Evolutionary conservation across 2,888 invertebrate species (phyloP).

Genomic region (Sthenelais limicola): DNA sequence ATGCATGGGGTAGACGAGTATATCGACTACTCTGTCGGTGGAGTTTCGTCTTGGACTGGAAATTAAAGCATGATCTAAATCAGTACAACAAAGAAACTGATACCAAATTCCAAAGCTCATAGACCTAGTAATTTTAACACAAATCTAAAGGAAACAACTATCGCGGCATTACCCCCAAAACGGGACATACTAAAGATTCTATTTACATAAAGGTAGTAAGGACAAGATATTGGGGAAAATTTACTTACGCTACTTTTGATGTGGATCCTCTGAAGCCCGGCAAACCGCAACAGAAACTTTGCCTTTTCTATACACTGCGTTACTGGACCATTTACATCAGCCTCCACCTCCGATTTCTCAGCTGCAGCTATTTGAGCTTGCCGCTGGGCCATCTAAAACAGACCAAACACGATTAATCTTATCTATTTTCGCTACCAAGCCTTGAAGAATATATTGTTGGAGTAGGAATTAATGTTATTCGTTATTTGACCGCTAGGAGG

Average conservation of each 20-base stretch:
- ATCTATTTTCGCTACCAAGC: too few relatives aligned
- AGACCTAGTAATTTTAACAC: too few relatives aligned
- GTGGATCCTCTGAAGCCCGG: constrained; percentile 67
- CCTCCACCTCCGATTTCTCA: constrained; percentile 8
- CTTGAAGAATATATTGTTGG: too few relatives aligned
- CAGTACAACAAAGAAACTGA: too few relatives aligned
- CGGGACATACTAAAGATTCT: not conserved
- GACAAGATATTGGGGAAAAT: too few relatives aligned
- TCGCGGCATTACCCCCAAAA: not conserved
- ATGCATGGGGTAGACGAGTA: constrained; percentile 14
- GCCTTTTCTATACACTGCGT: constrained; percentile 63
- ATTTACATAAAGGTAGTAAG: not conserved
- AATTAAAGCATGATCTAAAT: too few relatives aligned
- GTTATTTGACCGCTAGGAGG: too few relatives aligned
- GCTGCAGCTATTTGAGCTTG: constrained; percentile 50
- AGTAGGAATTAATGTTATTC: too few relatives aligned
- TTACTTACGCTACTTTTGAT: constrained; percentile 61
- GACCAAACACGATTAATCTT: too few relatives aligned
- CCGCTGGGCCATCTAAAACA: constrained; percentile 61
- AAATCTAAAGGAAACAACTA: too few relatives aligned
- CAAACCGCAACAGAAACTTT: constrained; percentile 66
- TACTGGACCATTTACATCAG: constrained; percentile 52
- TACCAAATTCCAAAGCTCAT: too few relatives aligned
- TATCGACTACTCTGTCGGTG: constrained; percentile 23
- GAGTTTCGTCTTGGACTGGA: constrained; percentile 22